These are phyloP conservation scores for Stenopsyche tienmushanensis DNA, from an alignment of 1,140 invertebrate species.

Conservation along the genomic window DNA sequence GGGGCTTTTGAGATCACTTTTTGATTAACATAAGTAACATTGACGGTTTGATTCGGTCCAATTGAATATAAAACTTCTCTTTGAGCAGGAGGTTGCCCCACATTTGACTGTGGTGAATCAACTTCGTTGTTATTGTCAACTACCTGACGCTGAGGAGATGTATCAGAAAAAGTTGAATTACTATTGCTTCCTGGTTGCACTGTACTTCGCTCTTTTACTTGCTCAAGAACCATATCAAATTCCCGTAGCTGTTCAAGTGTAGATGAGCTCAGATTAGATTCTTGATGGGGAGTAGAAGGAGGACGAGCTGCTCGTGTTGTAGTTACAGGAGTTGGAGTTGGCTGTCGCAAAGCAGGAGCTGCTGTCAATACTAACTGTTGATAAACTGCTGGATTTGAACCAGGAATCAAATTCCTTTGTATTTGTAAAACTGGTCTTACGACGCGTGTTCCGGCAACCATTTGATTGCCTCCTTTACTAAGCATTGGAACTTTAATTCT, in stretches of 20 bases:
- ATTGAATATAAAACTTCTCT: conserved; percentile 54
- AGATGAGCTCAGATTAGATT: conserved; percentile 57
- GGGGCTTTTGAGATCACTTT: conserved; percentile 43
- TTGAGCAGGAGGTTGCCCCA: conserved; percentile 42
- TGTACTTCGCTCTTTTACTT: conserved; percentile 73
- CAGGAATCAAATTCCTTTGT: conserved; percentile 58
- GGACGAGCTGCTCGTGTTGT: conserved; percentile 41
- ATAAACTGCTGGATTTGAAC: conserved; percentile 53
- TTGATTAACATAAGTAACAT: conserved; percentile 53
- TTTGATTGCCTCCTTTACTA: conserved; percentile 51
- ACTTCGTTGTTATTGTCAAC: conserved; percentile 18
- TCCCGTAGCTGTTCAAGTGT: conserved; percentile 76
- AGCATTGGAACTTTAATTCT: conserved; percentile 56
- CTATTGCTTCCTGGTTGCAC: conserved; percentile 51
- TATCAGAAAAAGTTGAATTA: conserved; percentile 38
- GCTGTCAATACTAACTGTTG: conserved; percentile 54
- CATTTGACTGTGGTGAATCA: conserved; percentile 30
- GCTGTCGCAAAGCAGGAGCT: conserved; percentile 51
- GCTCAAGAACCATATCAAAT: conserved; percentile 80
- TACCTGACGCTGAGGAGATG: conserved; percentile 32
- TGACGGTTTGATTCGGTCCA: conserved; percentile 50
- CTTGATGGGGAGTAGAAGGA: conserved; percentile 47
- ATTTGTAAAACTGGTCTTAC: conserved; percentile 60
- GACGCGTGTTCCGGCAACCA: conserved; percentile 54
- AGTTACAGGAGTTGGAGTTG: conserved; percentile 52